phyloP scores from a whole-genome alignment of 1,140 invertebrate genomes.

The Pomacea maculata region DNA sequence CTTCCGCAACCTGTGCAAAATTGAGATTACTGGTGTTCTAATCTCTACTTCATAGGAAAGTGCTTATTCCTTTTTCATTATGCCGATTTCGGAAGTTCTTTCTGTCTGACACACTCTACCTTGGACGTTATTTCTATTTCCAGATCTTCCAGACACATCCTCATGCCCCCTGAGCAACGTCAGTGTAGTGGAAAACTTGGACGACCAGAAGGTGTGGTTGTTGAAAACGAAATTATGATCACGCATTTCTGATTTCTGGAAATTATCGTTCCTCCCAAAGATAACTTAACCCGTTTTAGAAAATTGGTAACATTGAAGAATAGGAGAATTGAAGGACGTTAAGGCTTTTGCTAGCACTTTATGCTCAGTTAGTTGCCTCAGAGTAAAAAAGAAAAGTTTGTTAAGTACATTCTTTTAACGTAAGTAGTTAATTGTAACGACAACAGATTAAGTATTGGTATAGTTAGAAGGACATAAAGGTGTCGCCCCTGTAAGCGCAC shows the following conservation, averaged over 20 bases:
- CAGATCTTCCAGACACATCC: slow-evolving; percentile 11
- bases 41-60: neutral
- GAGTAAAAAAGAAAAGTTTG: too few species aligned
- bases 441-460: neutral
- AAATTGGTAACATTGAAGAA: too few species aligned
- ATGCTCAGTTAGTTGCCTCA: neutral
- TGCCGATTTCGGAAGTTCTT: neutral
- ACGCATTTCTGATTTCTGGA: too few species aligned
- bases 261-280: too few species aligned
- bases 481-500: too few species aligned
- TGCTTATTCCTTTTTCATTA: neutral
- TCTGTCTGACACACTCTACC: neutral
- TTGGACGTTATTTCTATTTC: neutral
- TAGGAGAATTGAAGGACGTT: too few species aligned
- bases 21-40: neutral
- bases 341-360: neutral
- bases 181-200: slow-evolving; percentile 4
- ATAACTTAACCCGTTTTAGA: too few species aligned
- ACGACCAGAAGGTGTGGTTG: neutral
- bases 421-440: too few species aligned
- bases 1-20: neutral
- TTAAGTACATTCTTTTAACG: too few species aligned
- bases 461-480: too few species aligned
- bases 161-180: slow-evolving; percentile 7
- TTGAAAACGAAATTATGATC: too few species aligned